Percentiles rank a stretch among this genome's conserved stretches.
These are phyloP conservation scores for Clarias laeviceps DNA, from an alignment of 2,797 vertebrate genomes.

Conservation along the genomic window DNA sequence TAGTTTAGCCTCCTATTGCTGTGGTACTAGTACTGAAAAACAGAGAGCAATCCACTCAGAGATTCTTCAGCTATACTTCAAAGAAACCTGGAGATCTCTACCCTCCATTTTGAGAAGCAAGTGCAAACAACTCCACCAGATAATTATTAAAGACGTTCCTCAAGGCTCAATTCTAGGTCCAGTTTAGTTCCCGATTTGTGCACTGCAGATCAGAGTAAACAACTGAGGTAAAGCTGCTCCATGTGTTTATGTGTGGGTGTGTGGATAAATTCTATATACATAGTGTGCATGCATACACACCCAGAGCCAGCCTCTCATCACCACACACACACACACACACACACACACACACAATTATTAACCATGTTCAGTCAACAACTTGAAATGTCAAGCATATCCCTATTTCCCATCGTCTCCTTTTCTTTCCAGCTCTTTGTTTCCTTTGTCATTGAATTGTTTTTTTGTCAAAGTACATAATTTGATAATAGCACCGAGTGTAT, in stretches of 20 bases:
- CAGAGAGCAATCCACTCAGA: too few relatives aligned
- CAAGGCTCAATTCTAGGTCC: neutral
- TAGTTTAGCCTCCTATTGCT: neutral
- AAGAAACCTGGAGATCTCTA: neutral
- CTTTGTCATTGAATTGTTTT: constrained; percentile 36
- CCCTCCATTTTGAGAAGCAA: neutral
- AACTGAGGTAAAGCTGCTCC: neutral
- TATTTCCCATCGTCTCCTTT: constrained; percentile 31
- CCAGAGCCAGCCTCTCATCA: neutral
- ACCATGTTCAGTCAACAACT: neutral
- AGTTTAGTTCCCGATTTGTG: neutral
- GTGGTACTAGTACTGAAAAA: neutral
- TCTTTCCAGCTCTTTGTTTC: neutral
- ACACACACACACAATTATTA: too few relatives aligned
- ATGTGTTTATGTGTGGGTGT: neutral
- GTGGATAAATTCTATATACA: neutral
- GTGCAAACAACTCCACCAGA: neutral
- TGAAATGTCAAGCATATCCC: constrained; percentile 18
- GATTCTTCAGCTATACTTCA: neutral
- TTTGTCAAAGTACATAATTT: constrained; percentile 33
- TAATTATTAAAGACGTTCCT: neutral
- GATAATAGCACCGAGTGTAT: constrained; percentile 34
- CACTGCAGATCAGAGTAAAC: neutral
- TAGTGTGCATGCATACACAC: neutral
- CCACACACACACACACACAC: constrained; percentile 15